Base-by-base conservation (phyloP, 53 echinoderm and acorn worm genomes). In the Henricia sp. region DNA sequence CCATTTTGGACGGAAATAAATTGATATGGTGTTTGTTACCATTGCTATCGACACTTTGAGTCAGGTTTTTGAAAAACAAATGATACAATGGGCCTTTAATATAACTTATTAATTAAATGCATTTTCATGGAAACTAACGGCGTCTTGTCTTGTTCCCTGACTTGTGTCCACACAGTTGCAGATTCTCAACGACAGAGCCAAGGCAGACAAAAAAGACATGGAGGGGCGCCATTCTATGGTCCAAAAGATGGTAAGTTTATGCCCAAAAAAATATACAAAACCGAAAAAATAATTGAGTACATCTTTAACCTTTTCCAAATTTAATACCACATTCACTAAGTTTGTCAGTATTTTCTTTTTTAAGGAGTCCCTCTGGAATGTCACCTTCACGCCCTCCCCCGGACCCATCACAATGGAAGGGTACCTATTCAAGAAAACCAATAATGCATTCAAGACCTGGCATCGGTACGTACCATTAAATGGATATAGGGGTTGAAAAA, bases 391-490 rank as follows among this genome's bases (percentile, higher is more conserved):
- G 64, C 85, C 84, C 4, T 59, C 85, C 19, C 75, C 89, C 19
- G 84, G 73, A 28, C 95, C 91, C 10, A 86, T 87, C 41, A 87
- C 83, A 19, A 97, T 97, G 97, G 97, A 97, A 70, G 97, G 97
- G 8, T 97, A 97, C 71, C 89, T 97, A n/a, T 97, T 89, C 83
- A 97, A 97, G 75, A 85, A 94, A 71, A 90, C 97, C n/a, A 94
- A 92, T 55, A 97, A 97, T 69, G 92, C 94, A 38, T 97, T 97
- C 90, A 97, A 97, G 60, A 92, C 94, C 48, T 97, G 97, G 97
- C 91, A 97, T 74, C 90, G 97, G 97, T 97, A 56, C n/a, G 90
- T 28, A 57, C 80, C 62, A 62, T 48, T 11, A 17, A 67, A 32
- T 14, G 29, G 20, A 19, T 17, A 67, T 32, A 36, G 30, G 20